Base-by-base conservation (phyloP, 2,113 vertebrate species). In the Nettapus auritus region DNA sequence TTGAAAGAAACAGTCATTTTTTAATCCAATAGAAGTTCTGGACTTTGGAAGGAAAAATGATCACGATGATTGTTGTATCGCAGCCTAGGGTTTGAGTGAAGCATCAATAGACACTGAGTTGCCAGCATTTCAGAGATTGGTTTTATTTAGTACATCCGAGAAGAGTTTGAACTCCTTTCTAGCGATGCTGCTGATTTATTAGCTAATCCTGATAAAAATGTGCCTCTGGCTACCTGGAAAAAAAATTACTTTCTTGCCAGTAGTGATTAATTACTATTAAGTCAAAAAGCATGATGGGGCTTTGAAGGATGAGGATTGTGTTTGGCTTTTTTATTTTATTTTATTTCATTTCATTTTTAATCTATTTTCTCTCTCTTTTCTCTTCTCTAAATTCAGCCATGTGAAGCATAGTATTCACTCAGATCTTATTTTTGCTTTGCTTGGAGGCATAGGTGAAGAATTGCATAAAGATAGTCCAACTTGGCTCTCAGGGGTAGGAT, bases 201-300 rank as follows among this genome's bases (percentile, higher is more conserved):
- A 98, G 97, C 97, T 97, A 97, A 98, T 98, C 97, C 95, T 98
- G 93, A 97, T 97, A 97, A 97, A 97, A 98, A 98, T 97, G 97
- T 98, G 97, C 97, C 97, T 97, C 96, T 78, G 89, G 97, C 97
- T 97, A 98, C 97, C 95, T 95, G 95, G 76, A 97, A 97, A 97
- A 97, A 97, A 96, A 94, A 97, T 96, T 90, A 97, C 97, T 97
- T 92, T 90, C 94, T 97, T 98, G 94, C 97, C 95, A 94, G 86
- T 94, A 94, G 89, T 98, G 97, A 98, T 98, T 98, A 97, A 98
- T 98, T 98, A 96, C 94, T 97, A 83, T 93, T 95, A 97, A 98
- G 94, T 97, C 89, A 97, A 93, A 98, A 98, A 96, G 38, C 91
- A 77, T 96, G 98, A 97, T 97, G 94, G 94, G 94, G 71, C 85